Base-by-base conservation (phyloP, 2,797 vertebrate species). In the Rhinogobio ventralis region DNA sequence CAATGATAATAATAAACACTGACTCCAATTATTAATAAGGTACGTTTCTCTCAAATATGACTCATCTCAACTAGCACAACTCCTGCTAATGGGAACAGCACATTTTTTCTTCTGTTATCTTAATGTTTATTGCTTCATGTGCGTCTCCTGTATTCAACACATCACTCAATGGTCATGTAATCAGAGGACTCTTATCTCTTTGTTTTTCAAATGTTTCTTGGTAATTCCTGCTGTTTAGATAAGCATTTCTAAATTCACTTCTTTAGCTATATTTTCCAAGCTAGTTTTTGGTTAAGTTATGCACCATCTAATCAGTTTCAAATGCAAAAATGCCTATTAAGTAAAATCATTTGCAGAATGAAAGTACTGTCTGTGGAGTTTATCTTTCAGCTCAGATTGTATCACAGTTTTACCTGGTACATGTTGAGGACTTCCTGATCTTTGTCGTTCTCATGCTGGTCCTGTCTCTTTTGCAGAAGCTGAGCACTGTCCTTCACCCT, bases 401-500 rank as follows among this genome's bases (percentile, higher is more conserved):
- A 36, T 23, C n/a, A 19, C 62, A 5, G 33, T 28, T 64, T 4
- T 84, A 95, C 95, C 95, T 93, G 92, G 82, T 96, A 95, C 7
- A 85, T 90, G 4, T 69, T 84, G 3, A 96, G 88, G 7, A 85
- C 86, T 45, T 86, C 62, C n/a, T 91, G 90, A 86, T 93, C 93
- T 87, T 20, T 19, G 15, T 89, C 89, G 81, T 57, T 89, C 85
- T 91, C 89, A 77, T 91, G 90, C 51, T 80, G 86, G 15, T 92
- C 83, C 67, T 90, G 82, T 93, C 91, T 93, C 91, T 95, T 99
- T 92, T 95, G 96, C 91, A 99, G 92, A 67, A 96, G 92, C 91
- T 97, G 95, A 82, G 96, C 93, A 90, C 97, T 97, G 91, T 99
- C 97, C 90, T 96, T 96, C 90, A 97, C 92, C 88, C 97, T 94